phyloP scores from a whole-genome alignment of 2,797 vertebrate genomes.

The Eospalax fontanierii region DNA sequence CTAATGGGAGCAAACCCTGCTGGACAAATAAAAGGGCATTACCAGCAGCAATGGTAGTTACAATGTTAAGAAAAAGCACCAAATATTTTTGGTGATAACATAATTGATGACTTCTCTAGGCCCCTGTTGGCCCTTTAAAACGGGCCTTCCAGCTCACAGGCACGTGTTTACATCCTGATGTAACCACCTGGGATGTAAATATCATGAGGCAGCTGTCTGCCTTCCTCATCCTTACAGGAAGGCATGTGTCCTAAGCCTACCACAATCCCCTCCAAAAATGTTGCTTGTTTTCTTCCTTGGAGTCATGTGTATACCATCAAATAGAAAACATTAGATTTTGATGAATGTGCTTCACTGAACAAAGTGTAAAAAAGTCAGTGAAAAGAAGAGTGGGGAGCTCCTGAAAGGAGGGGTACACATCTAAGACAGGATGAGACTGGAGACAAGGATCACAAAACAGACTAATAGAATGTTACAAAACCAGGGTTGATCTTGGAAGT shows the following conservation, averaged over 20 bases:
- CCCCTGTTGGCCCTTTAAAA: slow-evolving; percentile 83
- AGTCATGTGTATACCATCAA: neutral
- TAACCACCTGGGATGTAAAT: slow-evolving; percentile 40
- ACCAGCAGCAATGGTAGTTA: slow-evolving; percentile 86
- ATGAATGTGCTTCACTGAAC: slow-evolving; percentile 48
- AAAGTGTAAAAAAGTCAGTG: slow-evolving; percentile 43
- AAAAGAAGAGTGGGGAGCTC: neutral
- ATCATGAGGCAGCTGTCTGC: slow-evolving; percentile 13
- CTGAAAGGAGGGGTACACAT: neutral
- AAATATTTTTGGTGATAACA: slow-evolving; percentile 87
- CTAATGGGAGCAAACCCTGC: slow-evolving; percentile 89
- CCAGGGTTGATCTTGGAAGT: neutral
- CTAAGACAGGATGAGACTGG: neutral
- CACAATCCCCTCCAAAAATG: slow-evolving; percentile 34
- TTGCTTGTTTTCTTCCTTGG: neutral
- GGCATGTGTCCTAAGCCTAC: neutral
- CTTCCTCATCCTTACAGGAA: slow-evolving; percentile 33
- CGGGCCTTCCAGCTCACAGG: slow-evolving; percentile 55
- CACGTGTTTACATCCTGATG: slow-evolving; percentile 6
- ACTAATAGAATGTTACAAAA: neutral
- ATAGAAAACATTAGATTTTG: slow-evolving; percentile 40
- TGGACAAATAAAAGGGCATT: slow-evolving; percentile 90
- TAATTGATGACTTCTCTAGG: slow-evolving; percentile 86
- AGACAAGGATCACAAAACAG: neutral
- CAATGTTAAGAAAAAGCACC: slow-evolving; percentile 85